Evolutionary conservation across 1,140 invertebrate species (phyloP).

Genomic region (Tachypleus tridentatus): DNA sequence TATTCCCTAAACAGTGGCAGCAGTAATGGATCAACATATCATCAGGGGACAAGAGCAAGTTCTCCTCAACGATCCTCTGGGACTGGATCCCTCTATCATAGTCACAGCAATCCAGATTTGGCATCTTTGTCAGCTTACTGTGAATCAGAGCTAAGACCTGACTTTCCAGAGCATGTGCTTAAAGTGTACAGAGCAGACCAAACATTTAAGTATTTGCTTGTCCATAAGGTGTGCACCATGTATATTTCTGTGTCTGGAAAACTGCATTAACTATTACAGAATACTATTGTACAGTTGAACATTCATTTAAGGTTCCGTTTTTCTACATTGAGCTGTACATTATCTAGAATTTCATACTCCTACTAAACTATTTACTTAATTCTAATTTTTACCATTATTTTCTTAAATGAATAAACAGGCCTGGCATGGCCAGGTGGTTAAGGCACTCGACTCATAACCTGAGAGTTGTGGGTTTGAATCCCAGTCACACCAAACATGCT

Average conservation of each 20-base stretch:
- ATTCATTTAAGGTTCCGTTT: neutral
- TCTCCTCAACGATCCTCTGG: slow-evolving; percentile 28
- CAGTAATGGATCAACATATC: slow-evolving; percentile 20
- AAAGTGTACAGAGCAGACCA: slow-evolving; percentile 88
- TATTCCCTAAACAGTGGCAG: slow-evolving; percentile 23
- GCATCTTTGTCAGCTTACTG: slow-evolving; percentile 26
- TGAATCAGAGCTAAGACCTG: slow-evolving; percentile 48
- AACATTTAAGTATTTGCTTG: slow-evolving; percentile 91
- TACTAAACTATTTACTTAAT: neutral
- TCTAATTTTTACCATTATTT: neutral
- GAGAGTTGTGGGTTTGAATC: too few relatives aligned
- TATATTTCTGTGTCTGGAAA: slow-evolving; percentile 1
- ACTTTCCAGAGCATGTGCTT: slow-evolving; percentile 93
- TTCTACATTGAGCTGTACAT: neutral
- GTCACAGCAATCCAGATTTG: slow-evolving; percentile 83
- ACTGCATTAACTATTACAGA: too few relatives aligned
- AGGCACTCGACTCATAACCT: neutral
- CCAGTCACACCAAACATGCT: too few relatives aligned
- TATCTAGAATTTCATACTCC: neutral
- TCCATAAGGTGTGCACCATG: slow-evolving; percentile 57
- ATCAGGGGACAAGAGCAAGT: slow-evolving; percentile 29
- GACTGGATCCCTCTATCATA: slow-evolving; percentile 41
- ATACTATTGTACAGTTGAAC: too few relatives aligned
- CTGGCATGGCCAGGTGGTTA: neutral
- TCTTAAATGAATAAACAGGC: neutral